Evolutionary conservation across 2,888 invertebrate genomes (phyloP).

Genomic region (Ichneumoninae sp.): DNA sequence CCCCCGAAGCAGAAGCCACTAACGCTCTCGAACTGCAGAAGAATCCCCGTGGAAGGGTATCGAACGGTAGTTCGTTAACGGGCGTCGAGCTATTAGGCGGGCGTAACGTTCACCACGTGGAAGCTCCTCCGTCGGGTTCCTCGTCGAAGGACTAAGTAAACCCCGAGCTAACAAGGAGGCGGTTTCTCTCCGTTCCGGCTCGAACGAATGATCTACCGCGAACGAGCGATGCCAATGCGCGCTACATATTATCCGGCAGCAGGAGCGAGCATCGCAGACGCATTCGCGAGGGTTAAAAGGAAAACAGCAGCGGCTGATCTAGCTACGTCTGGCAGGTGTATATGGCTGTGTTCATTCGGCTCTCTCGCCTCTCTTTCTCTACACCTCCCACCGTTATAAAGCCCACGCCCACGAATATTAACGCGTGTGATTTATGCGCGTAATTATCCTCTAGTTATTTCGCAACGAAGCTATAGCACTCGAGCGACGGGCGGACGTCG

Average conservation of each 20-base stretch:
- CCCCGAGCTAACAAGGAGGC: conserved; percentile 83
- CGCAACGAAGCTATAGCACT: conserved; percentile 66
- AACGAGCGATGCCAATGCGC: conserved; percentile 68
- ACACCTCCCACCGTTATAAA: conserved; percentile 75
- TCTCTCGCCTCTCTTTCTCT: conserved; percentile 64
- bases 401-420: conserved; percentile 83
- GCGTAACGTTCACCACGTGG: conserved; percentile 78
- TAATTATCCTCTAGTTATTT: conserved; percentile 83
- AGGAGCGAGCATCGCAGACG: conserved; percentile 40
- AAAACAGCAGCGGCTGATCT: conserved; percentile 24
- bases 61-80: conserved; percentile 82
- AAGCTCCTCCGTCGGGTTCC: conserved; percentile 76
- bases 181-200: conserved; percentile 73
- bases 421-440: conserved; percentile 83
- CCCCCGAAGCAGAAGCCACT: conserved; percentile 19
- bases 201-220: conserved; percentile 82
- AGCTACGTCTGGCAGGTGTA: conserved; percentile 66
- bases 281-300: conserved; percentile 9
- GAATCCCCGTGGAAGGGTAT: conserved; percentile 26
- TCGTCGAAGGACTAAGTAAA: conserved; percentile 80
- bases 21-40: not conserved
- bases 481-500: conserved; percentile 46
- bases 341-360: conserved; percentile 69
- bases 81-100: conserved; percentile 81
- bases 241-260: conserved; percentile 58